Base-by-base conservation (phyloP, 2,888 invertebrate genomes). In the Altica lythri region DNA sequence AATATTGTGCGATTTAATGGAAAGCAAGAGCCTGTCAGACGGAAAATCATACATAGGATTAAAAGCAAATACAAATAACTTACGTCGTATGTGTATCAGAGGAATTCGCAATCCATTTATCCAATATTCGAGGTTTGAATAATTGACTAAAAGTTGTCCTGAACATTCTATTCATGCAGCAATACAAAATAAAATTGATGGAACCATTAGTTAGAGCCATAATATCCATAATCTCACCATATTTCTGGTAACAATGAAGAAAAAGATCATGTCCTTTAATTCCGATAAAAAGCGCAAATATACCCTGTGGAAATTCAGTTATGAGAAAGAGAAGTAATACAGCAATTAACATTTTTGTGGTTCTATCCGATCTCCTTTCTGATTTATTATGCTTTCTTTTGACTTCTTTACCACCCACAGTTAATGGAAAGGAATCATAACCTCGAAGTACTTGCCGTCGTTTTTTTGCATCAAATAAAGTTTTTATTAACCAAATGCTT, bases 111-210 rank as follows among this genome's bases (percentile, higher is more conserved):
- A 82, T 79, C 69, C 85, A 84, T 51, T 83, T 80, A 12, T 80
- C 79, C 56, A 86, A 74, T 19, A 84, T 81, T 53, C 80, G 81
- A n/a, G 84, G 84, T 58, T 83, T 80, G 70, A 92, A 86, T 66
- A 91, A 76, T 68, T 85, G 83, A 8, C 85, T 80, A 72, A 89
- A 92, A 1, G 89, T 89, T 63, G 84, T 85, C 10, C 96, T 82
- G 75, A 96, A 96, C 80, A 95, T 95, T 59, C 90, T 83, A 57
- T 93, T 94, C 95, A 96, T 95, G 46, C 90, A 83, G 70, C 95
- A 95, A 74, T 95, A 96, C 34, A 96, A 81, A 48, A 95, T 88
- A 71, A 96, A 96, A 76, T 95, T 96, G 53, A 95, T 90, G 0
- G 93, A 90, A 5, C 94, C 92, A 75, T 95, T 96, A 65, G 93